These are phyloP conservation scores for Chrysocyon brachyurus DNA, from an alignment of 2,797 vertebrate genomes.

Conservation along the genomic window DNA sequence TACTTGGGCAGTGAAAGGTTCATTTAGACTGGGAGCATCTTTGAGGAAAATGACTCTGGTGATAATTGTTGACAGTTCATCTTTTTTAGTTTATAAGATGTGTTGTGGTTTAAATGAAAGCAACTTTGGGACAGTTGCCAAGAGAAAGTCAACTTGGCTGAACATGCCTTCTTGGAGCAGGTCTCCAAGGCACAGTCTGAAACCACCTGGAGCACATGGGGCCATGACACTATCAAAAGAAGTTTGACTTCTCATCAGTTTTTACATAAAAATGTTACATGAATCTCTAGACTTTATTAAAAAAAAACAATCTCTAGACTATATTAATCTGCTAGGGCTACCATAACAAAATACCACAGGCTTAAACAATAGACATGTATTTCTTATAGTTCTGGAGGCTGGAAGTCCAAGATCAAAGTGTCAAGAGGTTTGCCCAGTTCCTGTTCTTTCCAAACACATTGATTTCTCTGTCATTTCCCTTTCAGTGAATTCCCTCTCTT, in stretches of 20 bases:
- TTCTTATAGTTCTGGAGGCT: not conserved
- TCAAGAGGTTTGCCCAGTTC: not conserved
- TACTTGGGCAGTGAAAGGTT: not conserved
- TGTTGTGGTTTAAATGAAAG: not conserved
- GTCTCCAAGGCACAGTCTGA: not conserved
- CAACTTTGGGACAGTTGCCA: not conserved
- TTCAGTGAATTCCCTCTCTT: not conserved
- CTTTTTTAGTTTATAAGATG: constrained; percentile 35
- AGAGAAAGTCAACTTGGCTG: not conserved
- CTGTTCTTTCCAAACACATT: not conserved
- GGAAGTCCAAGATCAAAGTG: not conserved
- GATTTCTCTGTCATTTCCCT: not conserved
- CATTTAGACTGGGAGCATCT: not conserved
- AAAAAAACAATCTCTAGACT: not conserved
- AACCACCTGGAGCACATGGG: not conserved
- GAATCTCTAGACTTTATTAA: not conserved
- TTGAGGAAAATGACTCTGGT: constrained; percentile 52
- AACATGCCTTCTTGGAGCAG: not conserved
- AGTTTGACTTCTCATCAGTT: not conserved
- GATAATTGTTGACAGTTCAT: not conserved
- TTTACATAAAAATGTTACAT: not conserved
- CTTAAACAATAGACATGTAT: not conserved
- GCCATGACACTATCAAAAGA: not conserved
- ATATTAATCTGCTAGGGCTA: not conserved
- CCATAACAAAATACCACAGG: not conserved